A percentile compares a stretch with the other conserved stretches of the same genome.
Conservation (phyloP, 2,113 vertebrate species). For the Anser cygnoides region DNA sequence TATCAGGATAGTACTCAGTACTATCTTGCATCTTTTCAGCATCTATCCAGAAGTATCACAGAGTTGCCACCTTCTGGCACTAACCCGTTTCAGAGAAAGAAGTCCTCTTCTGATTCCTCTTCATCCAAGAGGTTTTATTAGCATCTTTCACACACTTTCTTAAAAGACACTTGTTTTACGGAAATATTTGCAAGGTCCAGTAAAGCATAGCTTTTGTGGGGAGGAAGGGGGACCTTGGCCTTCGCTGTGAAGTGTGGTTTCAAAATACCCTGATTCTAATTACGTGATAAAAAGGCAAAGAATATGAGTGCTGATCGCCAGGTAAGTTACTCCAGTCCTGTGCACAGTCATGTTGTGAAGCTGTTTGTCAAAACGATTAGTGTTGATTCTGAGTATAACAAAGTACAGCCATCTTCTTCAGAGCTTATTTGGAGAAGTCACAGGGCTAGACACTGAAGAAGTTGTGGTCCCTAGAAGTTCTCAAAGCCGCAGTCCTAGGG, state of each 20-base stretch:
- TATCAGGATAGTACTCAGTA: too few relatives aligned
- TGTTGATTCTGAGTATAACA: neutral
- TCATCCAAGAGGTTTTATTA: neutral
- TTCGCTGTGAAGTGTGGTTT: neutral
- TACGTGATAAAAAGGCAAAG: neutral
- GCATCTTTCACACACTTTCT: neutral
- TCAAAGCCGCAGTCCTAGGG: neutral
- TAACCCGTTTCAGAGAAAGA: too few relatives aligned
- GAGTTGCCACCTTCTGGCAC: neutral
- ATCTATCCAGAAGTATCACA: neutral
- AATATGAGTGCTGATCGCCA: neutral
- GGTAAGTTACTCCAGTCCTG: neutral
- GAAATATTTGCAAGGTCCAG: neutral
- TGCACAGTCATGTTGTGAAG: neutral
- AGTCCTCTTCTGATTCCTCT: neutral
- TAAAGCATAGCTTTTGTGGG: neutral
- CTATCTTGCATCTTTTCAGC: neutral
- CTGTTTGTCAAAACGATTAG: neutral
- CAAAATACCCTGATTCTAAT: neutral
- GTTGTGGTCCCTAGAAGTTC: neutral
- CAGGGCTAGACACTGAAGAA: neutral
- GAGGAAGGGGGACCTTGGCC: neutral
- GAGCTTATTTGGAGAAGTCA: neutral
- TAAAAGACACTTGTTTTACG: neutral
- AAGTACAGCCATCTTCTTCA: neutral